Conservation (phyloP, 1,140 invertebrate species). For the Nebria ingens region DNA sequence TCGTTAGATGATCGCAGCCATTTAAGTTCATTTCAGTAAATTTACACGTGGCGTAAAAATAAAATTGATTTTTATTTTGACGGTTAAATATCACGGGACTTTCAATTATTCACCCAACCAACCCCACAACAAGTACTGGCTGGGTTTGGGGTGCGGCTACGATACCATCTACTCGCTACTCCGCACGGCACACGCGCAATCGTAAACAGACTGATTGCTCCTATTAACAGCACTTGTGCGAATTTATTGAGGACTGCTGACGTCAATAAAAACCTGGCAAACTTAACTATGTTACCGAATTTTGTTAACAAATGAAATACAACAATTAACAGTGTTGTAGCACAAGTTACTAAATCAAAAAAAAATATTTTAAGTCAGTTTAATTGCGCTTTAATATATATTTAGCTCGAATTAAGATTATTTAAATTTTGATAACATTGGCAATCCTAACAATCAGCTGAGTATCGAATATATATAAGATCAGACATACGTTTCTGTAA, state of each 20-base stretch:
- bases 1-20: slow-evolving; percentile 26
- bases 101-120: neutral
- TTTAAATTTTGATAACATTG: neutral
- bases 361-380: too few species aligned
- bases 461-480: neutral
- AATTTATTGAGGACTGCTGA: neutral
- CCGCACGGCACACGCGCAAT: neutral
- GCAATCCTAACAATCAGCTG: neutral
- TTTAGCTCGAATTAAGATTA: too few species aligned
- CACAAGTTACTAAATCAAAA: too few species aligned
- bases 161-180: too few species aligned
- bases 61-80: too few species aligned
- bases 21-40: slow-evolving; percentile 7
- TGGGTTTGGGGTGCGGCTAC: neutral
- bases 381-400: too few species aligned
- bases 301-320: neutral
- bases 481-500: neutral
- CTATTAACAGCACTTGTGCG: neutral
- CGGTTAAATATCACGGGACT: neutral
- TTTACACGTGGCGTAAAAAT: neutral
- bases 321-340: too few species aligned
- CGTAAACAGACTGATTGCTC: neutral
- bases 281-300: neutral
- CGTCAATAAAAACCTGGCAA: neutral
- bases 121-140: neutral